Conservation (phyloP, 2,888 invertebrate genomes). For the Oegoconia quadripuncta region DNA sequence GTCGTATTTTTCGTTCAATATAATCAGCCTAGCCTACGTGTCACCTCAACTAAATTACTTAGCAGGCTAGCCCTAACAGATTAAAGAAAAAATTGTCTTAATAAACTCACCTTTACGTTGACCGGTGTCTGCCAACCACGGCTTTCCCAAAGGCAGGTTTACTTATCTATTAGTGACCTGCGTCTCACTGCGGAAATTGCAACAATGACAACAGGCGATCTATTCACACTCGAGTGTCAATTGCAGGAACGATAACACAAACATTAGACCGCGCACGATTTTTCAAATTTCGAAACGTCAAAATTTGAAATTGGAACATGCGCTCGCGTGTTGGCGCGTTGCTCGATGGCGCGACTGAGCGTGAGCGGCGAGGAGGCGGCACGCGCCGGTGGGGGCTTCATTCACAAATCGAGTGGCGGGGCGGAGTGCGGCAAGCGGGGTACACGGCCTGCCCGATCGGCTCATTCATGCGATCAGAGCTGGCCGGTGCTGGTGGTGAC, state of each 20-base stretch:
- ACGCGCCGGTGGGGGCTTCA: constrained; percentile 74
- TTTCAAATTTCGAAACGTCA: constrained; percentile 62
- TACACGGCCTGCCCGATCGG: constrained; percentile 32
- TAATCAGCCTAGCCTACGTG: constrained; percentile 62
- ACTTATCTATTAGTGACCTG: constrained; percentile 31
- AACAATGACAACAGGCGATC: constrained; percentile 28
- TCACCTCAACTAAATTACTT: constrained; percentile 49
- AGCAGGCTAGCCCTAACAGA: constrained; percentile 30
- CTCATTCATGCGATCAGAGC: constrained; percentile 64
- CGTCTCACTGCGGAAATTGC: constrained; percentile 33
- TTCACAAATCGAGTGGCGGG: constrained; percentile 72
- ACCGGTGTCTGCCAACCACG: constrained; percentile 47
- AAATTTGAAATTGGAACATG: constrained; percentile 45
- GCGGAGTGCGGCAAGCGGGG: constrained; percentile 44
- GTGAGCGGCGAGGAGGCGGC: constrained; percentile 57
- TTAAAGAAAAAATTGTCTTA: constrained; percentile 43
- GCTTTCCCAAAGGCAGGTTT: constrained; percentile 52
- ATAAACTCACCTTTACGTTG: constrained; percentile 65
- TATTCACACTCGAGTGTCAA: constrained; percentile 37
- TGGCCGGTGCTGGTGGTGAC: constrained; percentile 27
- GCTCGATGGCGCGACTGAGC: constrained; percentile 68
- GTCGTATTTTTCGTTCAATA: constrained; percentile 55
- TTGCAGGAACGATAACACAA: constrained; percentile 38
- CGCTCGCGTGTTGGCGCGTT: constrained; percentile 66
- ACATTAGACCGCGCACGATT: constrained; percentile 45